A percentile compares a stretch with the other conserved stretches of the same genome.
Conservation (phyloP, 2,888 invertebrate genomes). For the Drosophila birchii region DNA sequence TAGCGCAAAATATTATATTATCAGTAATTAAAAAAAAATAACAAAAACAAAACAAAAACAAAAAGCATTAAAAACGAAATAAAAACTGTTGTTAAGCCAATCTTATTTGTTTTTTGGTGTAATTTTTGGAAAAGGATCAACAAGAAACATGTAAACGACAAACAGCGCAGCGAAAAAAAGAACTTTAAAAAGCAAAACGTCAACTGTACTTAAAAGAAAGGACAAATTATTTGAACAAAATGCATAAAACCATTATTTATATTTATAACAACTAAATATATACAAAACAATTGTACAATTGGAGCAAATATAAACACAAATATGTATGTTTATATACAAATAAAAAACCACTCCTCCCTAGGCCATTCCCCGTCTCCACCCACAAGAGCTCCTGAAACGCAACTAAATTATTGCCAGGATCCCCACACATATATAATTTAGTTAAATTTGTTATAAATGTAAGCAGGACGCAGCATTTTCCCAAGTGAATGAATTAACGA, state of each 20-base stretch:
- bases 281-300: constrained; percentile 59
- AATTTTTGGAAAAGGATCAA: constrained; percentile 38
- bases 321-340: constrained; percentile 15
- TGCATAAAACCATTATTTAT: constrained; percentile 58
- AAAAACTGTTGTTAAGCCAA: constrained; percentile 65
- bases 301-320: constrained; percentile 49
- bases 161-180: constrained; percentile 82
- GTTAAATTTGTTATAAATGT: constrained; percentile 19
- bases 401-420: constrained; percentile 5
- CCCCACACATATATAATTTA: constrained; percentile 10
- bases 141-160: constrained; percentile 75
- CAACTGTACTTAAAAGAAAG: constrained; percentile 33
- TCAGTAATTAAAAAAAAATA: constrained; percentile 34
- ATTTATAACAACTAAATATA: constrained; percentile 63
- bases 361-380: constrained; percentile 9
- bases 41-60: constrained; percentile 11
- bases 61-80: constrained; percentile 18
- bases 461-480: constrained; percentile 17
- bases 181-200: constrained; percentile 42
- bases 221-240: constrained; percentile 38
- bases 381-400: constrained; percentile 3
- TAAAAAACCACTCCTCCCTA: constrained; percentile 12
- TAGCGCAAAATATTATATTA: constrained; percentile 70
- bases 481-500: constrained; percentile 8
- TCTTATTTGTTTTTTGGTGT: constrained; percentile 66